These are phyloP conservation scores for Saccostrea echinata DNA, from an alignment of 1,140 invertebrate species.

Conservation along the genomic window DNA sequence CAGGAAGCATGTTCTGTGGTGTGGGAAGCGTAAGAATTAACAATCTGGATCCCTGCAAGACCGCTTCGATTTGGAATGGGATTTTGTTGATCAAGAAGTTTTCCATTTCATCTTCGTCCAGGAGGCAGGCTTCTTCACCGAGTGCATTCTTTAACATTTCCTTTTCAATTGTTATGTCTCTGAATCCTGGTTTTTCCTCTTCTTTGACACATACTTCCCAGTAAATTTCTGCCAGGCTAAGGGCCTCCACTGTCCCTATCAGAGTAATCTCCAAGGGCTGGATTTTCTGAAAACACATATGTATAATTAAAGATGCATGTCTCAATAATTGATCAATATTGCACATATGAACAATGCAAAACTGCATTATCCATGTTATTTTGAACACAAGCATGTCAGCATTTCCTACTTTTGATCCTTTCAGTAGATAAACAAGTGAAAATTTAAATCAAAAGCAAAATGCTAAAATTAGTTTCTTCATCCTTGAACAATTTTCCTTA, in stretches of 20 bases:
- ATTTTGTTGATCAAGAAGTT: background rate
- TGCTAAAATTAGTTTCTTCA: too few relatives aligned
- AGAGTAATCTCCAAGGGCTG: background rate
- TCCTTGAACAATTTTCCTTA: too few relatives aligned
- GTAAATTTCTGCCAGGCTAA: background rate
- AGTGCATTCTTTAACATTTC: background rate
- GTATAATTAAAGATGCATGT: background rate
- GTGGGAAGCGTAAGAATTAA: too few relatives aligned
- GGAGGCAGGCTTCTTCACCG: background rate
- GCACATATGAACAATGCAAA: background rate
- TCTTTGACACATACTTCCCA: background rate
- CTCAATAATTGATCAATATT: background rate
- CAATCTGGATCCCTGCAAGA: too few relatives aligned
- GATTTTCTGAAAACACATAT: background rate
- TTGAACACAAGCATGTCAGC: too few relatives aligned
- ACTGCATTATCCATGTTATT: too few relatives aligned
- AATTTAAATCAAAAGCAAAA: too few relatives aligned
- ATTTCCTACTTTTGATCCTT: too few relatives aligned
- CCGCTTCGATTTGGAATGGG: background rate
- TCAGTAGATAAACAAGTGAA: too few relatives aligned
- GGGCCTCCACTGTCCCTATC: background rate
- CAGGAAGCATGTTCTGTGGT: too few relatives aligned
- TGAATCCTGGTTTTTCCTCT: background rate
- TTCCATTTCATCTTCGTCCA: background rate
- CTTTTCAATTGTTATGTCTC: background rate